These are phyloP conservation scores for Sinosuthora webbiana DNA, from an alignment of 2,113 vertebrate species.

Conservation along the genomic window DNA sequence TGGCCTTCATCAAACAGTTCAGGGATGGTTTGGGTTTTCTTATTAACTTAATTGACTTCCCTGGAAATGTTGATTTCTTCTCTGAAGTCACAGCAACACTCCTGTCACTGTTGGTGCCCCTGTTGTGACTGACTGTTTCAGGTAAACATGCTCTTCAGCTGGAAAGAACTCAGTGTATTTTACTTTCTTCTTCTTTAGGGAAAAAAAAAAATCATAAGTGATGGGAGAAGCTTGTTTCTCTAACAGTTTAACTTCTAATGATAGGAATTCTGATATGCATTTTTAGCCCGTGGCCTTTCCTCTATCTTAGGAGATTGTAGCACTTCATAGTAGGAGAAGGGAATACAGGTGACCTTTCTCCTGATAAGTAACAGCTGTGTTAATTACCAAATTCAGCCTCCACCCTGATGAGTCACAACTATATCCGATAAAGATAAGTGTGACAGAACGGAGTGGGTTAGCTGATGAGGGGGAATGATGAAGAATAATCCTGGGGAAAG, in stretches of 20 bases:
- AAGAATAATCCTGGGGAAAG: neutral
- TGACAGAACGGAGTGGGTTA: neutral
- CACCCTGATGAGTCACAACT: neutral
- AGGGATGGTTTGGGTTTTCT: conserved; percentile 57
- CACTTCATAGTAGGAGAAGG: neutral
- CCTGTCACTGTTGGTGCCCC: conserved; percentile 39
- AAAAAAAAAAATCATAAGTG: neutral
- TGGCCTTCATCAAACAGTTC: conserved; percentile 60
- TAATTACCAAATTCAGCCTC: neutral
- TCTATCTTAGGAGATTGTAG: neutral
- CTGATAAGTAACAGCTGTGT: neutral
- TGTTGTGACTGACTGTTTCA: conserved; percentile 61
- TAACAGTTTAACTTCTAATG: neutral
- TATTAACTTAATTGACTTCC: conserved; percentile 64
- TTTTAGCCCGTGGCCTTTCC: neutral
- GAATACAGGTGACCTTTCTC: neutral
- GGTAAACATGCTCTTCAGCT: neutral
- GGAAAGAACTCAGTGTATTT: neutral
- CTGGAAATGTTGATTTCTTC: conserved; percentile 55
- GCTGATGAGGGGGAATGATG: neutral
- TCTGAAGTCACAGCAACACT: conserved; percentile 67
- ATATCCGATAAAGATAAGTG: neutral
- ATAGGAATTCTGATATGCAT: neutral
- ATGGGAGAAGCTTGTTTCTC: neutral
- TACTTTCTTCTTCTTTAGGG: no score